phyloP scores from a whole-genome alignment of 2,797 vertebrate species.

The Setipinna tenuifilis region DNA sequence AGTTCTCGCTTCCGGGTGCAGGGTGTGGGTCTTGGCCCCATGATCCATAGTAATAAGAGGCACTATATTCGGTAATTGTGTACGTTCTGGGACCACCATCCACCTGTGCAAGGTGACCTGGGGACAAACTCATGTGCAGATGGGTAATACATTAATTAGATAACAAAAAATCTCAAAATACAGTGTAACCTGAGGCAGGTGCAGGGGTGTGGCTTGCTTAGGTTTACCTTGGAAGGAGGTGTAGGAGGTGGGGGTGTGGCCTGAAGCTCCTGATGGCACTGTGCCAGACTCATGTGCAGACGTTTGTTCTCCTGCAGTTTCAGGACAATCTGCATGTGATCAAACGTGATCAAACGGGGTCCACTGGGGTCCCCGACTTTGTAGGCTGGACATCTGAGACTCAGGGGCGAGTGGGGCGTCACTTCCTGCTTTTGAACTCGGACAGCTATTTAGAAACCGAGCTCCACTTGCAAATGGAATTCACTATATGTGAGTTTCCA shows the following conservation, averaged over 20 bases:
- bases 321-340: slow-evolving; percentile 62
- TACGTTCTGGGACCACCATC: slow-evolving; percentile 53
- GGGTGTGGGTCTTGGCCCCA: slow-evolving; percentile 78
- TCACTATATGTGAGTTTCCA: no score
- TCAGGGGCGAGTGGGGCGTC: no score
- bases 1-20: slow-evolving; percentile 64
- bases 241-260: slow-evolving; percentile 39
- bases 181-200: background rate
- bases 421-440: no score
- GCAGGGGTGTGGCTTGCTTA: no score
- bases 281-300: slow-evolving; percentile 63
- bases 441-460: no score
- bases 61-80: slow-evolving; percentile 66
- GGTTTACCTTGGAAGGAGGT: slow-evolving; percentile 48
- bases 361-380: no score
- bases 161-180: background rate
- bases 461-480: no score
- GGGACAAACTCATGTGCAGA: slow-evolving; percentile 62
- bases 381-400: no score
- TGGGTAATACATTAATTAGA: background rate
- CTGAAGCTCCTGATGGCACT: slow-evolving; percentile 52
- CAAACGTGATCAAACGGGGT: no score
- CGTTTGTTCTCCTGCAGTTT: slow-evolving; percentile 61
- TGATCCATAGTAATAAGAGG: slow-evolving; percentile 65
- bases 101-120: slow-evolving; percentile 61